These are phyloP conservation scores for Alcis repandata DNA, from an alignment of 2,888 invertebrate genomes.

Conservation along the genomic window DNA sequence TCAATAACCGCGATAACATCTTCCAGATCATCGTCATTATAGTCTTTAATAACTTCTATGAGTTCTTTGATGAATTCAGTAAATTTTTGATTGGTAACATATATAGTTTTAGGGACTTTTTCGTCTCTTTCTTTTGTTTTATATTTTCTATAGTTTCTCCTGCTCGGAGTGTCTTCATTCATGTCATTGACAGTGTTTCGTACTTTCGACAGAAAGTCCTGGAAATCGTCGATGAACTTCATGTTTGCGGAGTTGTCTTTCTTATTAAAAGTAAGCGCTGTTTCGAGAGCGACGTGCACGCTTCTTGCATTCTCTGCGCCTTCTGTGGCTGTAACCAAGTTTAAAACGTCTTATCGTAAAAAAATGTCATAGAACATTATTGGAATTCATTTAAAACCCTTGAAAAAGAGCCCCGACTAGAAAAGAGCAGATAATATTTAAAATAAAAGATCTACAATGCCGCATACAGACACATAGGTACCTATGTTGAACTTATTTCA, in stretches of 20 bases:
- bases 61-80: slow-evolving; percentile 60
- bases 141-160: slow-evolving; percentile 13
- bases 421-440: too few species aligned
- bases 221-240: slow-evolving; percentile 56
- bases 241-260: slow-evolving; percentile 54
- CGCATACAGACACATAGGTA: too few species aligned
- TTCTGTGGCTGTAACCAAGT: neutral
- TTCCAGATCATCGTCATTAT: slow-evolving; percentile 59
- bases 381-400: too few species aligned
- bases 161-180: neutral
- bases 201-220: slow-evolving; percentile 56
- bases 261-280: slow-evolving; percentile 63
- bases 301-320: slow-evolving; percentile 43
- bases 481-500: too few species aligned
- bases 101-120: too few species aligned
- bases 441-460: too few species aligned
- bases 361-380: too few species aligned
- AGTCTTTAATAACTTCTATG: slow-evolving; percentile 50
- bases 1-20: slow-evolving; percentile 51
- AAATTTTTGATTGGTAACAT: slow-evolving; percentile 45
- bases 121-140: neutral
- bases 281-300: slow-evolving; percentile 67
- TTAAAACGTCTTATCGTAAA: too few species aligned
- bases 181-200: slow-evolving; percentile 45
- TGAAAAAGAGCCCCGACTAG: too few species aligned